A percentile compares a stretch with the other conserved stretches of the same genome.
phyloP scores from a whole-genome alignment of 2,888 invertebrate species.

The Dorcus parallelipipedus region DNA sequence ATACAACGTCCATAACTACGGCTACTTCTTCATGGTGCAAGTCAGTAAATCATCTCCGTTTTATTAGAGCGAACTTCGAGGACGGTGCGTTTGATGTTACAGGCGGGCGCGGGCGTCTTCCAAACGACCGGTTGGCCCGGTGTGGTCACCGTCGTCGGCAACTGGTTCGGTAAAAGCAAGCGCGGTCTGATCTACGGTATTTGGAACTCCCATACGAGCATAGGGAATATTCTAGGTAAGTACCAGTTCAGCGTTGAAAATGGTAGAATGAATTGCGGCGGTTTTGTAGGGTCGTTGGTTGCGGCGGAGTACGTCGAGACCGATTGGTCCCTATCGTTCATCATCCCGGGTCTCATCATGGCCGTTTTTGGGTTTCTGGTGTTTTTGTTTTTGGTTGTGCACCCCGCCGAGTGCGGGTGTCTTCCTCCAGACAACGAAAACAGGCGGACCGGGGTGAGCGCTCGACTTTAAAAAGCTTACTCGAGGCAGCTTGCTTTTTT shows the following conservation, averaged over 20 bases:
- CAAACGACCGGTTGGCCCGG: slow-evolving; percentile 98
- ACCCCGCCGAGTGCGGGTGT: slow-evolving; percentile 73
- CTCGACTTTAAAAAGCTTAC: too few species aligned
- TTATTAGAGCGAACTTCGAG: neutral
- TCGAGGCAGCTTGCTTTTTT: neutral
- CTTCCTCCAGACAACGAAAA: slow-evolving; percentile 40
- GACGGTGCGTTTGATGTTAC: slow-evolving; percentile 22
- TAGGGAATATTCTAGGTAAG: slow-evolving; percentile 87
- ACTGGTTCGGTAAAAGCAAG: slow-evolving; percentile 94
- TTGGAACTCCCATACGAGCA: slow-evolving; percentile 96
- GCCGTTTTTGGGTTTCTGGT: slow-evolving; percentile 66
- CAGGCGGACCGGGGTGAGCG: slow-evolving; percentile 3
- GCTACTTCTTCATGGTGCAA: slow-evolving; percentile 83
- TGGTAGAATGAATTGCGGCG: neutral
- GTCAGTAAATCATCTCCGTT: slow-evolving; percentile 45
- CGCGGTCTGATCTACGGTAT: slow-evolving; percentile 90
- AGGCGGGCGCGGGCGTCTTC: slow-evolving; percentile 78
- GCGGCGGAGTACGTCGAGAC: slow-evolving; percentile 81
- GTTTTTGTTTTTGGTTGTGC: slow-evolving; percentile 82
- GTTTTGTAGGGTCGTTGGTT: slow-evolving; percentile 65
- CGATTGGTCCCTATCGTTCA: slow-evolving; percentile 90
- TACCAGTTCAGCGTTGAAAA: neutral
- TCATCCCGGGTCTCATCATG: slow-evolving; percentile 85
- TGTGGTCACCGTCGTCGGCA: slow-evolving; percentile 89
- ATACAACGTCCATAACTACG: slow-evolving; percentile 74